These are phyloP conservation scores for Neofelis nebulosa DNA, from an alignment of 2,113 vertebrate genomes.

Conservation along the genomic window DNA sequence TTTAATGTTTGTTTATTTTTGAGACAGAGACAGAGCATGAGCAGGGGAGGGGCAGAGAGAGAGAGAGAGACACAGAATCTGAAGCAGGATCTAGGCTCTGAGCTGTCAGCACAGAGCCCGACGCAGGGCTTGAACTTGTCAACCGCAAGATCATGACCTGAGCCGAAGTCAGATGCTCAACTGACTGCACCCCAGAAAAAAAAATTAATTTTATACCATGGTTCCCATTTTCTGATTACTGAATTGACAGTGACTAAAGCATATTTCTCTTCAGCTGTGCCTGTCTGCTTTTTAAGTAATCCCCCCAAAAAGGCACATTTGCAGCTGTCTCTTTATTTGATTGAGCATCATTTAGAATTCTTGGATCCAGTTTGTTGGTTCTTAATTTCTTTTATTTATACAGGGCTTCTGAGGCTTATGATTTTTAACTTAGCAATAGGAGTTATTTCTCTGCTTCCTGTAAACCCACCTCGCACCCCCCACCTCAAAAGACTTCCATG, in stretches of 20 bases:
- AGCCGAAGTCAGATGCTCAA: no score
- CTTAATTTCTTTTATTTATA: neutral
- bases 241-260: neutral
- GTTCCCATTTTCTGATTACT: neutral
- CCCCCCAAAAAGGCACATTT: neutral
- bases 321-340: neutral
- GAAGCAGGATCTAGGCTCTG: no score
- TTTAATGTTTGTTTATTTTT: no score
- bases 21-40: no score
- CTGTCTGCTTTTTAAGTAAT: neutral
- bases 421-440: constrained; percentile 7
- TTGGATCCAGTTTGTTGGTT: neutral
- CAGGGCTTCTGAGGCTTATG: neutral
- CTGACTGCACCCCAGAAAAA: neutral
- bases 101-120: no score
- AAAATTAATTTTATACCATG: neutral
- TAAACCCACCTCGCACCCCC: neutral
- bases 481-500: neutral
- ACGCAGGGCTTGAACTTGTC: no score
- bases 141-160: no score
- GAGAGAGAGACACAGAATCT: no score
- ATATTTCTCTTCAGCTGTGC: neutral
- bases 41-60: no score
- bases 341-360: constrained; percentile 1
- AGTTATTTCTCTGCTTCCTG: neutral